These are phyloP conservation scores for Sinosuthora webbiana DNA, from an alignment of 2,113 vertebrate genomes.

Conservation along the genomic window DNA sequence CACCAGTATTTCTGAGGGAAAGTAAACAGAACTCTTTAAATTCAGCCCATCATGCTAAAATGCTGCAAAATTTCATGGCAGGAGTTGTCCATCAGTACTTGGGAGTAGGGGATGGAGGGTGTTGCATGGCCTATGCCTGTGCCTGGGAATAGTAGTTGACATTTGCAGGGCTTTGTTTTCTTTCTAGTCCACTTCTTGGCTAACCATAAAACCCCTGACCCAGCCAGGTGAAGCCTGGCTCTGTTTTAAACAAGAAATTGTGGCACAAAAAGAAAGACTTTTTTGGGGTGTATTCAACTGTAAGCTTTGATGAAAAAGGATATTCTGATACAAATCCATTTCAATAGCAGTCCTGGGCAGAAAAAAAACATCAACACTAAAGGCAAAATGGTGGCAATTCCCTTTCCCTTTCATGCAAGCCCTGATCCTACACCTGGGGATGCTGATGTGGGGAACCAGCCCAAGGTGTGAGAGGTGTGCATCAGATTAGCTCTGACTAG, in stretches of 20 bases:
- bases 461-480: background rate
- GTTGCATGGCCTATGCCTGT: fast-evolving
- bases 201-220: background rate
- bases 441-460: background rate
- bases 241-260: background rate
- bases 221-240: background rate
- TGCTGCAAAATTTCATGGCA: background rate
- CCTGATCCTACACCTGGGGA: background rate
- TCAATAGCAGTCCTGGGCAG: background rate
- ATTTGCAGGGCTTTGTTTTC: background rate
- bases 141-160: fast-evolving
- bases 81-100: background rate
- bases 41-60: background rate
- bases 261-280: background rate
- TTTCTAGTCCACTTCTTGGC: background rate
- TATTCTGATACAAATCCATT: background rate
- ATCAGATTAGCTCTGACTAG: background rate
- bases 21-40: background rate
- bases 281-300: background rate
- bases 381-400: background rate
- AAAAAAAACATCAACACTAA: background rate
- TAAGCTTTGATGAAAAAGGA: background rate
- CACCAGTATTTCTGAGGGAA: background rate
- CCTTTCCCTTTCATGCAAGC: background rate
- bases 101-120: background rate